Conservation (phyloP, 2,888 invertebrate species). For the Merodon equestris region DNA sequence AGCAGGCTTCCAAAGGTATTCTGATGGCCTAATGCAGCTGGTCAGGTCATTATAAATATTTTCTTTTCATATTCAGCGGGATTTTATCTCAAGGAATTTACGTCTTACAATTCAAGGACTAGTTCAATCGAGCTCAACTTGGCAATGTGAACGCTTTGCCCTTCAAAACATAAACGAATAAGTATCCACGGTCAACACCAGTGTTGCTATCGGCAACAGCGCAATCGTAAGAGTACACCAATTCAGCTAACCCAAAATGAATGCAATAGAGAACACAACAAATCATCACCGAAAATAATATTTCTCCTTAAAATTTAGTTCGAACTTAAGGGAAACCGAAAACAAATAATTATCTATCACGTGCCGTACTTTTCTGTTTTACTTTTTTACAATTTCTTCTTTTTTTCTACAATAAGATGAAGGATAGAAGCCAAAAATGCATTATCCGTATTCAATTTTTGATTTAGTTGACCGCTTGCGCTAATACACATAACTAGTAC, state of each 20-base stretch:
- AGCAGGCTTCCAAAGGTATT: too few relatives aligned
- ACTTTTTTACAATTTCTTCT: not conserved
- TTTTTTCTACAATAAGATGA: conserved; percentile 22
- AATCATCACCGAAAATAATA: conserved; percentile 29
- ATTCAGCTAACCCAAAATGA: conserved; percentile 26
- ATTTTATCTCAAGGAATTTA: too few relatives aligned
- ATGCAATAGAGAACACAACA: conserved; percentile 41
- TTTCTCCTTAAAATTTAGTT: not conserved
- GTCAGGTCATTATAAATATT: too few relatives aligned
- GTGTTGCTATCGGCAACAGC: too few relatives aligned
- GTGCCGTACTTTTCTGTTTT: conserved; percentile 13
- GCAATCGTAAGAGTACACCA: conserved; percentile 14
- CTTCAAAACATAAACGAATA: too few relatives aligned
- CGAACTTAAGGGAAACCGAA: not conserved
- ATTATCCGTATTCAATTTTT: conserved; percentile 41
- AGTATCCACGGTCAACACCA: too few relatives aligned
- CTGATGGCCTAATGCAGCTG: too few relatives aligned
- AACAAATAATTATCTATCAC: conserved; percentile 10
- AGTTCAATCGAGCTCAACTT: too few relatives aligned
- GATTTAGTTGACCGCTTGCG: conserved; percentile 34
- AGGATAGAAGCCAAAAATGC: too few relatives aligned
- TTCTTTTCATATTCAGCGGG: too few relatives aligned
- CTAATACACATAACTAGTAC: conserved; percentile 38
- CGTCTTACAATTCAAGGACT: too few relatives aligned
- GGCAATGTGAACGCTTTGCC: too few relatives aligned